Conservation (phyloP, 2,888 invertebrate species). For the Odontocerum albicorne region DNA sequence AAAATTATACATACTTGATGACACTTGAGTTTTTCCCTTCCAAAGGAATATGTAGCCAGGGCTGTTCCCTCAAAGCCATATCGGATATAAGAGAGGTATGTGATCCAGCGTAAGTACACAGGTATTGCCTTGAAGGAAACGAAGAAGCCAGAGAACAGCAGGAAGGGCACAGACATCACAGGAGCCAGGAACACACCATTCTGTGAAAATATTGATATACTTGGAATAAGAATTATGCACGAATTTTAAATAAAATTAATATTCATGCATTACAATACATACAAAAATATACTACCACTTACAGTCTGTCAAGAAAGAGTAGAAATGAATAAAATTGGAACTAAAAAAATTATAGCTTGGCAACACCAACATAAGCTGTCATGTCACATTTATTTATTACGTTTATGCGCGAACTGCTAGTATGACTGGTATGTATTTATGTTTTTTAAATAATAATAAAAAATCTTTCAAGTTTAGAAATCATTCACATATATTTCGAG, state of each 20-base stretch:
- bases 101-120: conserved; percentile 91
- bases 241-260: not conserved
- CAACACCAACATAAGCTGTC: no score
- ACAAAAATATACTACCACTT: no score
- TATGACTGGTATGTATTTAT: no score
- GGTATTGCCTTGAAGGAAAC: conserved; percentile 96
- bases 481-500: no score
- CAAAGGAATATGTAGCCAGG: conserved; percentile 87
- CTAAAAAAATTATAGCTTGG: no score
- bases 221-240: not conserved
- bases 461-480: no score
- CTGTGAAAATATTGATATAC: conserved; percentile 48
- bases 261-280: no score
- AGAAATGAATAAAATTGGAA: no score
- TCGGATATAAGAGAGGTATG: conserved; percentile 91
- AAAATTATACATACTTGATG: conserved; percentile 60
- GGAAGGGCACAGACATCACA: conserved; percentile 94
- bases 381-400: no score
- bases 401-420: no score
- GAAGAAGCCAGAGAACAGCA: conserved; percentile 96
- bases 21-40: conserved; percentile 79
- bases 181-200: conserved; percentile 96
- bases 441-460: no score
- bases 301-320: no score
- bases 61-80: conserved; percentile 96